Conservation (phyloP, 1,140 invertebrate species). For the Heliconius nattereri region DNA sequence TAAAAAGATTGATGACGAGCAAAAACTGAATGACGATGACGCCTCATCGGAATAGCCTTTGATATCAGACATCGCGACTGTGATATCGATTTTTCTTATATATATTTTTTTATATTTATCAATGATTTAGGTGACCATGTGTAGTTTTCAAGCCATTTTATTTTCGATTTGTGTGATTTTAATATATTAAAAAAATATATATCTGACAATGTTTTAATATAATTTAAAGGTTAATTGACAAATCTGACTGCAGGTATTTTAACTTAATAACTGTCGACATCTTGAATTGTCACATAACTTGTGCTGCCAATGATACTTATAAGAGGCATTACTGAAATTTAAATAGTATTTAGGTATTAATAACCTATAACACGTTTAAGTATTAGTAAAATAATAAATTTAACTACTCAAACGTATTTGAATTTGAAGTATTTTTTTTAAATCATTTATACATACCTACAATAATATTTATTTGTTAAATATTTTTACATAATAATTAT, state of each 20-base stretch:
- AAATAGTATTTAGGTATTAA: too few relatives aligned
- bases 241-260: not conserved
- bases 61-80: conserved; percentile 32
- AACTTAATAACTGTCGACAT: not conserved
- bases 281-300: not conserved
- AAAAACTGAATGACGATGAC: conserved; percentile 39
- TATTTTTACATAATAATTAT: not conserved
- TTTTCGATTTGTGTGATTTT: not conserved
- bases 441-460: not conserved
- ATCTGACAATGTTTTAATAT: not conserved
- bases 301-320: not conserved
- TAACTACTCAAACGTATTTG: too few relatives aligned
- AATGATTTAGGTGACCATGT: not conserved
- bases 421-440: not conserved
- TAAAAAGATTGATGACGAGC: conserved; percentile 44
- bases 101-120: not conserved
- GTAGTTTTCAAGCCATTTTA: not conserved
- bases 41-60: conserved; percentile 30
- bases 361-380: too few relatives aligned
- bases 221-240: not conserved
- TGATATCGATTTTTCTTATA: not conserved
- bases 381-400: too few relatives aligned
- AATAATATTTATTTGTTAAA: not conserved
- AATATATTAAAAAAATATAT: not conserved
- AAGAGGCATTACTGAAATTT: not conserved